Conservation (phyloP, 1,140 invertebrate species). For the Sesamia nonagrioides region DNA sequence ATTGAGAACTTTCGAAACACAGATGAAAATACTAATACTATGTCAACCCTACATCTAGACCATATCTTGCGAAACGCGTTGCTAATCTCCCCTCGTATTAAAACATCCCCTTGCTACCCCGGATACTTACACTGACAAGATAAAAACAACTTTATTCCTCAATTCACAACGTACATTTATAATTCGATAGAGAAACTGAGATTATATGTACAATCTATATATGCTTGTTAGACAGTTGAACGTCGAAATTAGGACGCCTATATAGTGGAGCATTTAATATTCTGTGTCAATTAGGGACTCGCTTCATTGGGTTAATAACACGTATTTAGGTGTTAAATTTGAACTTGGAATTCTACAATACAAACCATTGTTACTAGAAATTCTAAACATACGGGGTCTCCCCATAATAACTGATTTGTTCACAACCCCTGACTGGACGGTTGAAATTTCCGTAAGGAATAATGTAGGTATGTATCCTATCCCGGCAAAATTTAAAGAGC, state of each 20-base stretch:
- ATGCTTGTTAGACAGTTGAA: not conserved
- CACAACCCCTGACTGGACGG: too few species aligned
- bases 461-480: too few species aligned
- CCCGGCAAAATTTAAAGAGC: too few species aligned
- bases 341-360: not conserved
- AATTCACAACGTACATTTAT: slow-evolving; percentile 7
- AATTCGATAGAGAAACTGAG: not conserved
- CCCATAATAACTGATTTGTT: too few species aligned
- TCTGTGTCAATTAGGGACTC: not conserved
- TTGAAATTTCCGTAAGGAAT: too few species aligned
- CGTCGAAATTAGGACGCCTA: slow-evolving; percentile 3
- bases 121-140: not conserved
- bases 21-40: too few species aligned
- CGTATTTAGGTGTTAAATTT: not conserved
- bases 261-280: slow-evolving; percentile 9
- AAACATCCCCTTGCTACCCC: not conserved
- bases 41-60: too few species aligned
- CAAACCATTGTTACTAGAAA: too few species aligned
- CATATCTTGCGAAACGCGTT: too few species aligned
- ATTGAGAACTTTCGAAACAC: too few species aligned
- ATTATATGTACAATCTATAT: not conserved
- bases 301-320: slow-evolving; percentile 2
- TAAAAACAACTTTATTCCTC: slow-evolving; percentile 8
- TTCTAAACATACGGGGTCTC: too few species aligned
- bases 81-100: not conserved